Base-by-base conservation (phyloP, 2,888 invertebrate genomes). In the Xanthia togata region DNA sequence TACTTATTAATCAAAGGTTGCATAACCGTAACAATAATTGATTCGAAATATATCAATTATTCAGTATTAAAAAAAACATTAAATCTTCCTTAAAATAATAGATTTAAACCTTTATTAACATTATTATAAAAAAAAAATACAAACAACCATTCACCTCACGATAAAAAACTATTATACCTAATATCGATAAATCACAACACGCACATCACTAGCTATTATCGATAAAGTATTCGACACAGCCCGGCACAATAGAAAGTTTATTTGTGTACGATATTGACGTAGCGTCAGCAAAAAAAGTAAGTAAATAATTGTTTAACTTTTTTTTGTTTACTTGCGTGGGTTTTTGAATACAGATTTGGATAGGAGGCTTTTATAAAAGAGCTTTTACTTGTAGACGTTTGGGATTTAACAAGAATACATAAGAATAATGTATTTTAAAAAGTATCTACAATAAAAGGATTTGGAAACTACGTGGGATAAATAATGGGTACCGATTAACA, bases 171-270 rank as follows among this genome's bases (percentile, higher is more conserved):
- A 76, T 73, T 78, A 77, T 50, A n/a, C n/a, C n/a, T n/a, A 74
- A 73, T 76, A 85, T 85, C 83, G 85, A 88, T 87, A 77, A 77
- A 69, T 67, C 64, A 81, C 35, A 50, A 23, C 26, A 67, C 14
- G 74, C 74, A 83, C 92, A 90, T 79, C 92, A 88, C 91, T 92
- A 91, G 85, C 90, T 87, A 93, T 93, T 94, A 96, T 95, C 95
- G 94, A 96, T 95, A 94, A 94, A 93, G 92, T 92, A 94, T 94
- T 95, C 93, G 92, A 93, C 93, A 92, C 94, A 92, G 92, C 91
- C 87, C 90, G 90, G 89, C 93, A 96, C 96, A 96, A 96, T 95
- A 96, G 96, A 96, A 96, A 96, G 96, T 96, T 95, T 94, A 94
- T 95, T 95, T 95, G 90, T 90, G 87, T 82, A 78, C 79, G 87